phyloP scores from a whole-genome alignment of 2,113 vertebrate genomes.

The human region GRCh38 chr12:19895001-19895500 shows the following conservation, averaged over 20 bases:
- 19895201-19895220: neutral
- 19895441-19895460: neutral
- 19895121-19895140: neutral
- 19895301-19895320: neutral
- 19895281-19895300: neutral
- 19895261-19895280: neutral
- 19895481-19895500: constrained; percentile 30
- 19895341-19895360: neutral
- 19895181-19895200: neutral
- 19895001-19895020: neutral
- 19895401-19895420: constrained; percentile 8
- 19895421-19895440: neutral
- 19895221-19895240: neutral
- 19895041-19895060: neutral
- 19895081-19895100: neutral
- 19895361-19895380: neutral
- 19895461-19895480: constrained; percentile 14
- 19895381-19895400: neutral
- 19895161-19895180: neutral
- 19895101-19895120: neutral
- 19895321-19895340: neutral
- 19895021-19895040: neutral
- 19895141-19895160: neutral
- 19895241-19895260: neutral
- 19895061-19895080: neutral